Evolutionary conservation across 1,140 invertebrate genomes (phyloP).

Genomic region (Megalopta genalis): DNA sequence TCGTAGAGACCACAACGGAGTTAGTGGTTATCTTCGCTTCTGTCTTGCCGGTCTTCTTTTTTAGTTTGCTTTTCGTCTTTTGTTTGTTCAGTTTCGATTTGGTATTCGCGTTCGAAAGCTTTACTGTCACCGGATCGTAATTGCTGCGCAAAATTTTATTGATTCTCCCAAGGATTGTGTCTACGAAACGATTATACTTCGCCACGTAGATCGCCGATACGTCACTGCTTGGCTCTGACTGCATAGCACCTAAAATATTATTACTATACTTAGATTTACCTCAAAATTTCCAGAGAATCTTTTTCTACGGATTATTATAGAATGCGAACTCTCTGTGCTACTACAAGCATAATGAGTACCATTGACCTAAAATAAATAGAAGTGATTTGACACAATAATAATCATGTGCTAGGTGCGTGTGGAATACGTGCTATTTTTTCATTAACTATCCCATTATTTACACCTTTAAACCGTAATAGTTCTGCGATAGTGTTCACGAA

Average conservation of each 20-base stretch:
- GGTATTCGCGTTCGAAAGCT: conserved; percentile 83
- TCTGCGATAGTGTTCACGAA: too few relatives aligned
- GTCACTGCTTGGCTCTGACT: conserved; percentile 71
- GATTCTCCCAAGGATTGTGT: conserved; percentile 88
- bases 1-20: conserved; percentile 6
- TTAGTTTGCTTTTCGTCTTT: conserved; percentile 50
- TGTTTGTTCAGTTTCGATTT: conserved; percentile 62
- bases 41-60: conserved; percentile 57
- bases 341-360: too few relatives aligned
- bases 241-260: conserved; percentile 72
- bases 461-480: too few relatives aligned
- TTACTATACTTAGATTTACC: too few relatives aligned
- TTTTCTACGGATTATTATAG: too few relatives aligned
- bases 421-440: too few relatives aligned
- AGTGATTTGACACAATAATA: too few relatives aligned
- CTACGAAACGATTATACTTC: conserved; percentile 91
- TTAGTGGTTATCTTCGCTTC: conserved; percentile 52
- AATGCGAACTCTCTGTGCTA: too few relatives aligned
- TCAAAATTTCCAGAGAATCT: too few relatives aligned
- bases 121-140: conserved; percentile 91
- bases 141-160: conserved; percentile 88
- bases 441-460: too few relatives aligned
- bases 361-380: too few relatives aligned
- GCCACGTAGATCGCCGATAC: conserved; percentile 86
- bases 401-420: too few relatives aligned